A percentile compares a stretch with the other conserved stretches of the same genome.
Evolutionary conservation across 2,113 vertebrate species (phyloP).

Genomic region (Nerophis ophidion): DNA sequence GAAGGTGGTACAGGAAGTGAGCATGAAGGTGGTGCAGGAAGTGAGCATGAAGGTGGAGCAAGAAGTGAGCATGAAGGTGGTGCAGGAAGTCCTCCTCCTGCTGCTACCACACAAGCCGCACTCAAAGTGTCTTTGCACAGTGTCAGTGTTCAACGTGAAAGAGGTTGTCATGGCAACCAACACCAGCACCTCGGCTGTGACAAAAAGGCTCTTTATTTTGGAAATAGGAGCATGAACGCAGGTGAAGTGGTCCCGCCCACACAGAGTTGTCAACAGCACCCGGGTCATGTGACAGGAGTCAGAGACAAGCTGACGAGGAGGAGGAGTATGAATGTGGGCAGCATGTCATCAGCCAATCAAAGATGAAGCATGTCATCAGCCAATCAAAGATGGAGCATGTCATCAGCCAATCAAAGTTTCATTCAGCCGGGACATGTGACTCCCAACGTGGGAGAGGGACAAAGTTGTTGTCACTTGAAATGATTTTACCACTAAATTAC

Average conservation of each 20-base stretch:
- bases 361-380: slow-evolving; percentile 62
- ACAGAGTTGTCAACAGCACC: slow-evolving; percentile 31
- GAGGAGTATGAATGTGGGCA: slow-evolving; percentile 55
- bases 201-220: slow-evolving; percentile 44
- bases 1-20: too few species aligned
- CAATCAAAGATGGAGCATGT: slow-evolving; percentile 56
- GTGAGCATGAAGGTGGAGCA: too few species aligned
- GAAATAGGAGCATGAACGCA: neutral
- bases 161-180: slow-evolving; percentile 40
- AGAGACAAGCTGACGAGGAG: slow-evolving; percentile 25
- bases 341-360: slow-evolving; percentile 63
- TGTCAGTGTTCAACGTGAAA: neutral
- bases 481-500: slow-evolving; percentile 4
- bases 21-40: too few species aligned
- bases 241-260: slow-evolving; percentile 35
- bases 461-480: slow-evolving; percentile 41
- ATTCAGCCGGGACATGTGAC: slow-evolving; percentile 51
- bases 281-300: slow-evolving; percentile 49
- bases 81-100: too few species aligned
- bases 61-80: too few species aligned
- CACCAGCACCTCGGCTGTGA: slow-evolving; percentile 29
- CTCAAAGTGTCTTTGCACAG: neutral
- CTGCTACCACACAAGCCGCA: neutral
- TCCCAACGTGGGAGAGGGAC: slow-evolving; percentile 20
- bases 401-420: slow-evolving; percentile 65